Evolutionary conservation across 2,113 vertebrate species (phyloP).

Genomic region (Cyprinodon variegatus): DNA sequence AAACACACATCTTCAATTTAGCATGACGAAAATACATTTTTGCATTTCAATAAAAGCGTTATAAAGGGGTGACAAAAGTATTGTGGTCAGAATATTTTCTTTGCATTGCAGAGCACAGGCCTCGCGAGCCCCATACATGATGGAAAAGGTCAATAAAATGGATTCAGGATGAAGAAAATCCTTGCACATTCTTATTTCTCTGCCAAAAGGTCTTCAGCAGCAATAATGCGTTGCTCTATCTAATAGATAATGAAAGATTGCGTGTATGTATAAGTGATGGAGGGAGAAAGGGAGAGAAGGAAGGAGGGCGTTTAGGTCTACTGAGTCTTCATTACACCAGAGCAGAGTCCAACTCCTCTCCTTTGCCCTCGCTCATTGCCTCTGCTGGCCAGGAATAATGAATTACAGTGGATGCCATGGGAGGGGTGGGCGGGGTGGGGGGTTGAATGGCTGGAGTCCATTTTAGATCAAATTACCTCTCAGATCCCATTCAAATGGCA

Average conservation of each 20-base stretch:
- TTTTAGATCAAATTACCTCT: conserved; percentile 77
- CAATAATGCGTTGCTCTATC: conserved; percentile 67
- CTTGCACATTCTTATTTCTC: conserved; percentile 66
- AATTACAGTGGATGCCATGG: conserved; percentile 74
- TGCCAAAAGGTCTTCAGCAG: conserved; percentile 75
- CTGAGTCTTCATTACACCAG: conserved; percentile 79
- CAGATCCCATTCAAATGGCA: conserved; percentile 73
- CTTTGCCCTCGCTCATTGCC: conserved; percentile 71
- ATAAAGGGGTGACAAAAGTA: conserved; percentile 58
- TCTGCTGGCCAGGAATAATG: conserved; percentile 74
- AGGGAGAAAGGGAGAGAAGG: conserved; percentile 25
- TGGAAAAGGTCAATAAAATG: conserved; percentile 77
- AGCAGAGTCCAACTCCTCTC: conserved; percentile 70
- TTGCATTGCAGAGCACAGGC: conserved; percentile 42
- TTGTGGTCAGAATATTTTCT: conserved; percentile 70
- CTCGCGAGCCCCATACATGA: conserved; percentile 71
- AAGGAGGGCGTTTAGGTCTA: conserved; percentile 65
- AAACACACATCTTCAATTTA: conserved; percentile 14
- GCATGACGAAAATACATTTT: conserved; percentile 24
- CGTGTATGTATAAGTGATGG: conserved; percentile 43
- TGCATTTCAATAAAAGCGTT: conserved; percentile 50
- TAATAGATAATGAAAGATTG: conserved; percentile 69
- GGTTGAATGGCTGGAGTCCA: conserved; percentile 70
- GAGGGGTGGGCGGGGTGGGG: conserved; percentile 55
- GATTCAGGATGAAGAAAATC: conserved; percentile 70